Percentiles rank a stretch among this genome's conserved stretches.
phyloP scores from a whole-genome alignment of 2,797 vertebrate genomes.

The Acanthurus leucopareius region DNA sequence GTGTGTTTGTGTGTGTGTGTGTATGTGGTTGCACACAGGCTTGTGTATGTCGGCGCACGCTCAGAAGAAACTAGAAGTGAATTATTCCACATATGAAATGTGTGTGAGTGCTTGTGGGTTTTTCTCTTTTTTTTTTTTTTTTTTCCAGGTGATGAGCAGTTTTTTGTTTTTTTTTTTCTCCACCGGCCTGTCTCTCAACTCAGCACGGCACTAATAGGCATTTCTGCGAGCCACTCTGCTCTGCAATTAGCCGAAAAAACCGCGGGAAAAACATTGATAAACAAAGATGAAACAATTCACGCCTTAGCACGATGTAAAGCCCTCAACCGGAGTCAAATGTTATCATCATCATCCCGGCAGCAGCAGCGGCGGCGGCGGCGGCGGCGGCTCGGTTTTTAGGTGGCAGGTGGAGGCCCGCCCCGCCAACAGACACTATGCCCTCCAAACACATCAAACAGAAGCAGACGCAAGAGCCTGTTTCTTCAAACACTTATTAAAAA shows the following conservation, averaged over 20 bases:
- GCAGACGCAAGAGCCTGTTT: conserved; percentile 58
- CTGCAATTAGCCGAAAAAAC: conserved; percentile 76
- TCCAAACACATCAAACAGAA: conserved; percentile 68
- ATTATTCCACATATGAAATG: conserved; percentile 34
- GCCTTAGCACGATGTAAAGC: conserved; percentile 51
- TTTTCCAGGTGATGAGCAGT: conserved; percentile 26
- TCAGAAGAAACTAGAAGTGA: conserved; percentile 34
- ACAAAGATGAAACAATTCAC: conserved; percentile 75
- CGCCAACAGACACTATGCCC: conserved; percentile 48
- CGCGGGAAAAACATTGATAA: conserved; percentile 70
- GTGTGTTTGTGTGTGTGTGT: too few species aligned
- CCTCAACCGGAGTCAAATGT: conserved; percentile 56
- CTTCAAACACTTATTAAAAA: conserved; percentile 64
- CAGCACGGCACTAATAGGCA: conserved; percentile 66
- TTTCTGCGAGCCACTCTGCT: conserved; percentile 60
- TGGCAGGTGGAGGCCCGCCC: conserved; percentile 49
- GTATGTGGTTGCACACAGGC: neutral
- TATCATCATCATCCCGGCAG: conserved; percentile 63
- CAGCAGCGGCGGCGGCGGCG: too few species aligned
- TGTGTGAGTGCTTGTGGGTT: conserved; percentile 19
- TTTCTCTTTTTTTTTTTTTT: conserved; percentile 57
- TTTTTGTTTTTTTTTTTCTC: conserved; percentile 11
- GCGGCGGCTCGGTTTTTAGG: conserved; percentile 25
- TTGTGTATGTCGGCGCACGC: neutral
- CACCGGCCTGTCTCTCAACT: conserved; percentile 59